Evolutionary conservation across 2,113 vertebrate genomes (phyloP).

Genomic region (Ctenodactylus gundi): DNA sequence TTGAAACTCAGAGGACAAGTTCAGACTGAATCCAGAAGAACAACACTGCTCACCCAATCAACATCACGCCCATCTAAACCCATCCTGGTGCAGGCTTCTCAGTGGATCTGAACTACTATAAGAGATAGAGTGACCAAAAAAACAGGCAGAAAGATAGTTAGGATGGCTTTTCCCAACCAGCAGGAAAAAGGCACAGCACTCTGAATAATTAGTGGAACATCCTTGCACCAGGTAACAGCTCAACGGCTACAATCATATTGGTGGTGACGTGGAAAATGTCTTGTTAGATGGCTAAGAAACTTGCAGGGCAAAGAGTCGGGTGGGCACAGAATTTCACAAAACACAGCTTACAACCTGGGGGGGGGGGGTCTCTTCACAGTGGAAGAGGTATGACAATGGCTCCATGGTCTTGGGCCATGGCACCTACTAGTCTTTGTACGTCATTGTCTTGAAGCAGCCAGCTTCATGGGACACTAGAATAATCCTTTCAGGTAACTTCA

Average conservation of each 20-base stretch:
- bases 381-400: background rate
- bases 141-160: background rate
- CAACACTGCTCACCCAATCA: background rate
- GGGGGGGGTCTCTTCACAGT: background rate
- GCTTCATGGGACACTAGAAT: background rate
- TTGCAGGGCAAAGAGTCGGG: background rate
- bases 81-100: background rate
- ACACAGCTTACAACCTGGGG: too few relatives aligned
- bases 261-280: background rate
- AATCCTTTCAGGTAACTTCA: background rate
- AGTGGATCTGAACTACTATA: background rate
- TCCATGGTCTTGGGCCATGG: fast-evolving
- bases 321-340: background rate
- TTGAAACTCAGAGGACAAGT: background rate
- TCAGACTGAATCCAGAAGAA: background rate
- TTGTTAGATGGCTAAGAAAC: background rate
- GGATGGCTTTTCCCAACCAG: background rate
- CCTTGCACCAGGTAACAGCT: background rate
- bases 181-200: background rate
- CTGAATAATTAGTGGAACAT: background rate
- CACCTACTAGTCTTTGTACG: too few relatives aligned
- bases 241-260: background rate
- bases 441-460: background rate
- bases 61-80: background rate
- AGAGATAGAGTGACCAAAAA: background rate